A percentile compares a stretch with the other conserved stretches of the same genome.
Evolutionary conservation across 2,888 invertebrate species (phyloP).

Genomic region (Tribolium freemani): DNA sequence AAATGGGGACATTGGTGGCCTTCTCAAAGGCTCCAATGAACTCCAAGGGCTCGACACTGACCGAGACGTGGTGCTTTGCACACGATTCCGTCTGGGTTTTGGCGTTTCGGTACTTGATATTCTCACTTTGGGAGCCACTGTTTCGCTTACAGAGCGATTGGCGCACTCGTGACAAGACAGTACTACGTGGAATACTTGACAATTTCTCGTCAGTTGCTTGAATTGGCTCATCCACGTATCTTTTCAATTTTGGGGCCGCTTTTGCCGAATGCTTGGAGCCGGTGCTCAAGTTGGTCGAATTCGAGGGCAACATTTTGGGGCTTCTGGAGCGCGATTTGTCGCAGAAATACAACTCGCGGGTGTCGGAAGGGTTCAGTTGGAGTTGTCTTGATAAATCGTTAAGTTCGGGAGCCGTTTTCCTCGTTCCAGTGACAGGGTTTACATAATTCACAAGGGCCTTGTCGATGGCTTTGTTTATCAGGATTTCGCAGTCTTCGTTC

Average conservation of each 20-base stretch:
- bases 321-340: neutral
- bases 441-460: slow-evolving; percentile 6
- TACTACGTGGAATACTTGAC: slow-evolving; percentile 15
- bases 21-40: slow-evolving; percentile 36
- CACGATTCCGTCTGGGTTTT: slow-evolving; percentile 37
- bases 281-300: neutral
- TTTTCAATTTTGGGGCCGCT: neutral
- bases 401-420: neutral
- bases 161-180: slow-evolving; percentile 19
- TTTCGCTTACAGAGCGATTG: slow-evolving; percentile 17
- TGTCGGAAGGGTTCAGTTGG: neutral
- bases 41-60: slow-evolving; percentile 21
- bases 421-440: neutral
- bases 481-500: slow-evolving; percentile 29
- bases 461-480: slow-evolving; percentile 16
- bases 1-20: slow-evolving; percentile 17
- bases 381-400: neutral
- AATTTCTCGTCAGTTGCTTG: slow-evolving; percentile 21
- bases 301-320: neutral
- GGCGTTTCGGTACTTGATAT: neutral
- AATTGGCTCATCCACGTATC: slow-evolving; percentile 7
- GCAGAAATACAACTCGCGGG: neutral
- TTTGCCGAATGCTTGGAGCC: neutral
- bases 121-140: slow-evolving; percentile 10
- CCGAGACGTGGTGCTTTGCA: neutral